phyloP scores from a whole-genome alignment of 2,797 vertebrate species.

The Hippopotamyrus pictus region DNA sequence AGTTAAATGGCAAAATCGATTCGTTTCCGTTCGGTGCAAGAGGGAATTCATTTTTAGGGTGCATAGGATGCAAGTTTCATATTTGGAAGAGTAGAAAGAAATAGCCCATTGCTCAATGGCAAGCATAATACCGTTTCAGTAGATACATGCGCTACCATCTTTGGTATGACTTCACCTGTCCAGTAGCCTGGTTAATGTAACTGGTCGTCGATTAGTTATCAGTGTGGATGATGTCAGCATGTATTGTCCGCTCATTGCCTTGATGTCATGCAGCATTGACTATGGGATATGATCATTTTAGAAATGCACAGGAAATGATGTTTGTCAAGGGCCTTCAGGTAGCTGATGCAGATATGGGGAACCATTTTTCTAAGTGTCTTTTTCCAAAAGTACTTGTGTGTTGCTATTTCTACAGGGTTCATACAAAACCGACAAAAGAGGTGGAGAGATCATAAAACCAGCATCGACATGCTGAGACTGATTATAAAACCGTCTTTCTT shows the following conservation, averaged over 20 bases:
- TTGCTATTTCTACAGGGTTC: neutral
- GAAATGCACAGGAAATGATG: neutral
- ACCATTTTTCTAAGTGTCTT: neutral
- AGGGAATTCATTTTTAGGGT: constrained; percentile 2
- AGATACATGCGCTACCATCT: neutral
- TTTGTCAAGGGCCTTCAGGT: neutral
- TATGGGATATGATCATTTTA: neutral
- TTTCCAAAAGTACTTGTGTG: neutral
- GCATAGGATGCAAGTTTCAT: neutral
- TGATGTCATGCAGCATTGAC: neutral
- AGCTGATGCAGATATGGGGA: neutral
- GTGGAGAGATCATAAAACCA: neutral
- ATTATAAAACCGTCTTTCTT: neutral
- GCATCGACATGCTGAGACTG: neutral
- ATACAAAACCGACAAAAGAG: neutral
- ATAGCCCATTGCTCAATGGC: neutral
- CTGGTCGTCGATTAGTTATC: neutral
- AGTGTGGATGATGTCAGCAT: neutral
- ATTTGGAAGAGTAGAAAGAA: neutral
- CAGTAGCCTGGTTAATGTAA: neutral
- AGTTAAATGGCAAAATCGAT: neutral
- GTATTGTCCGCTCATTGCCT: neutral
- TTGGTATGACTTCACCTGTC: neutral
- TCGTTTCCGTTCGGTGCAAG: neutral
- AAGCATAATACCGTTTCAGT: neutral